Conservation (phyloP, 1,140 invertebrate genomes). For the Lucilia cuprina region DNA sequence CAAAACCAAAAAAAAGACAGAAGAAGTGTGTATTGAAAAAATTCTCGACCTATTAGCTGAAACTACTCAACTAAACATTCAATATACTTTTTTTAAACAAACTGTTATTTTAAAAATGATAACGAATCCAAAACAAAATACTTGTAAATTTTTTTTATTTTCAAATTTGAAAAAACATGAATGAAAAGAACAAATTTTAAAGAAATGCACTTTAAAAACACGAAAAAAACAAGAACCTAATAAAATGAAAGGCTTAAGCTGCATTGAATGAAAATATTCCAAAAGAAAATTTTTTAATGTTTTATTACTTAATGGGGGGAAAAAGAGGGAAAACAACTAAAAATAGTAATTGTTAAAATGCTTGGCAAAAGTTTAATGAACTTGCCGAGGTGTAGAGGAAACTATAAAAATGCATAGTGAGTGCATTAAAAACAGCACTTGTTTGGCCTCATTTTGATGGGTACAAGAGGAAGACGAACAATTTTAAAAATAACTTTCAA, state of each 20-base stretch:
- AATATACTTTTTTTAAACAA: neutral
- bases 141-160: neutral
- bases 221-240: neutral
- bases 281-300: neutral
- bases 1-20: neutral
- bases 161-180: neutral
- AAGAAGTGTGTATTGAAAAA: constrained; percentile 38
- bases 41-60: constrained; percentile 37
- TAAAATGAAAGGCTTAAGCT: neutral
- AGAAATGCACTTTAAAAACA: constrained; percentile 7
- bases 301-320: neutral
- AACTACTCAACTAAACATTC: constrained; percentile 23
- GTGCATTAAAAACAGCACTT: neutral
- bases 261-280: neutral
- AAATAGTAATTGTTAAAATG: neutral
- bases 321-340: neutral
- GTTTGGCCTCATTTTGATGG: neutral
- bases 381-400: neutral
- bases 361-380: neutral
- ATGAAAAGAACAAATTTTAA: neutral
- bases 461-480: neutral
- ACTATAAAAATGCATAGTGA: neutral
- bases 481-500: neutral
- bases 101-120: neutral
- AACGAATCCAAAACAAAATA: too few species aligned